A percentile compares a stretch with the other conserved stretches of the same genome.
Conservation (phyloP, 1,140 invertebrate species). For the Acyrthosiphon pisum region DNA sequence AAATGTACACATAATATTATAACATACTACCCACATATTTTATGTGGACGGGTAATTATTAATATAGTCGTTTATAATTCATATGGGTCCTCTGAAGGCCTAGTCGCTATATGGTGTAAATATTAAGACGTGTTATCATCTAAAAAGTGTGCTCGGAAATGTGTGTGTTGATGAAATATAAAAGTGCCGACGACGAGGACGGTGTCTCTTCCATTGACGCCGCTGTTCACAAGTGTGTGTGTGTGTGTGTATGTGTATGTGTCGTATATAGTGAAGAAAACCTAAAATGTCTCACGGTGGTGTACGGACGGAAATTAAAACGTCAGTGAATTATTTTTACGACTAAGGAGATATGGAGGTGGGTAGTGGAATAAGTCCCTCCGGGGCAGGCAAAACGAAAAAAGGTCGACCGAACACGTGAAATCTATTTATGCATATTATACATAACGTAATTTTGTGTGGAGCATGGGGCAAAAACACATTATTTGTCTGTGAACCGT, state of each 20-base stretch:
- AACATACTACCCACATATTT: background rate
- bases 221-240: background rate
- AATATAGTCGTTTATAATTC: too few species aligned
- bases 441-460: background rate
- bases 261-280: background rate
- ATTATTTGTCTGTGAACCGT: background rate
- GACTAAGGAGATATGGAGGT: background rate
- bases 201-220: background rate
- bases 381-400: background rate
- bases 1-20: too few species aligned
- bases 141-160: background rate
- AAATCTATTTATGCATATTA: background rate
- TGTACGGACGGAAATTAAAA: constrained; percentile 3
- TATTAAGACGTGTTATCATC: background rate
- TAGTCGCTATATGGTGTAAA: background rate
- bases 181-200: background rate
- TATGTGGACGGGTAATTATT: background rate
- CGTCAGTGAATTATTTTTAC: constrained; percentile 10
- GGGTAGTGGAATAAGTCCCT: background rate
- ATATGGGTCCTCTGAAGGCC: background rate
- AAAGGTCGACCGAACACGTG: background rate
- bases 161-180: background rate
- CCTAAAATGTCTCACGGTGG: background rate
- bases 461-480: background rate
- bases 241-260: too few species aligned